These are phyloP conservation scores for Brachyalestes nurse DNA, from an alignment of 2,797 vertebrate species.

Conservation along the genomic window DNA sequence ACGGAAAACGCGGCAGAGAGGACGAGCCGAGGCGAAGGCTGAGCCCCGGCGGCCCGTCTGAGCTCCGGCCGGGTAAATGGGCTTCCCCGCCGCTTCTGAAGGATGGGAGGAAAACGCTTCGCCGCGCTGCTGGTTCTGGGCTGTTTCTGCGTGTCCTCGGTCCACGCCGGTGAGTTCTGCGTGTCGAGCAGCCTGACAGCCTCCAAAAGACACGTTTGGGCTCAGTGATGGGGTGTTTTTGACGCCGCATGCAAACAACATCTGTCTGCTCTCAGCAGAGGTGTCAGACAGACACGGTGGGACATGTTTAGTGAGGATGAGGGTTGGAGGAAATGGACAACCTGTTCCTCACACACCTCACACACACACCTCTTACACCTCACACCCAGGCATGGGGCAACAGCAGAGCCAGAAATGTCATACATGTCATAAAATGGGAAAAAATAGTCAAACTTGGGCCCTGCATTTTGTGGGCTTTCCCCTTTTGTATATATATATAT, in stretches of 20 bases:
- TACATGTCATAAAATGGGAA: background rate
- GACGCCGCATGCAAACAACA: background rate
- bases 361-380: background rate
- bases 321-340: slow-evolving; percentile 47
- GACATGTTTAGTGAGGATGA: slow-evolving; percentile 35
- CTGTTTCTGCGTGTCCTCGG: slow-evolving; percentile 72
- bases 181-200: background rate
- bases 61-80: slow-evolving; percentile 65
- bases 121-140: slow-evolving; percentile 72
- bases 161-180: slow-evolving; percentile 78
- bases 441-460: slow-evolving; percentile 1
- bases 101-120: slow-evolving; percentile 74
- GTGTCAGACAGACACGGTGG: slow-evolving; percentile 22
- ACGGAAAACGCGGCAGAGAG: slow-evolving; percentile 34
- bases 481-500: background rate
- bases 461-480: background rate
- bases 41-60: slow-evolving; percentile 42
- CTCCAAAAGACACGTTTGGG: background rate
- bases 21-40: slow-evolving; percentile 50
- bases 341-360: slow-evolving; percentile 53
- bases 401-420: background rate
- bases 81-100: slow-evolving; percentile 71
- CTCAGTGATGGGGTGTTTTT: background rate
- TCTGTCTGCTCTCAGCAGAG: slow-evolving; percentile 5
- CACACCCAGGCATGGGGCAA: background rate